Evolutionary conservation across 1,140 invertebrate species (phyloP), one percentile per base, ranked within the genome.

Genomic region (Panulirus ornatus): DNA sequence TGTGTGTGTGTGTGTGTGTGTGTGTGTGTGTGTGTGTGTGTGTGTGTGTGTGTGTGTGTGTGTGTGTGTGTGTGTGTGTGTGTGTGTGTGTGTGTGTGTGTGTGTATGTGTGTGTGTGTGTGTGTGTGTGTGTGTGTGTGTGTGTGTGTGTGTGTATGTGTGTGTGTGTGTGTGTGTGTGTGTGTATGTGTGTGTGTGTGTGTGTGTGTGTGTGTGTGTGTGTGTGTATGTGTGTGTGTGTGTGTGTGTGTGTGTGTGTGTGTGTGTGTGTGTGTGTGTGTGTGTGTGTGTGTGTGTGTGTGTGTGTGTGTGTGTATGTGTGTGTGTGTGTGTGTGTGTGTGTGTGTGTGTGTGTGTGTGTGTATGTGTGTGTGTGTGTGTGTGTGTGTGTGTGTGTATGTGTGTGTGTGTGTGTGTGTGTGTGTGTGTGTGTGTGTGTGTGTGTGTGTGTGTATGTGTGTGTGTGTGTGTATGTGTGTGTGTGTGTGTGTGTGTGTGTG

Each of bases 121-220:
- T 73, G 27, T 73, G 27, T 73, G 27, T 73, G 27, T 73, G 27
- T 73, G 27, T 73, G 27, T 73, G 30, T 73, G 27, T 73, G 27
- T 73, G 27, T 73, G 27, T 73, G 27, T 73, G 27, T 73, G 30
- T 73, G 27, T 73, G 27, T 73, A 73, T 73, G 27, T 73, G 27
- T 73, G 27, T 73, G 30, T 73, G 27, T 73, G 27, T 73, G 27
- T 73, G 27, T 73, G 27, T 73, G 27, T 36, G 27, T 73, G 27
- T 73, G 27, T 73, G 27, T 73, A 73, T 73, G 27, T 73, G 27
- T 73, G 27, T 73, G 27, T 73, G 27, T 73, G 27, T 73, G 27
- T 73, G 27, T 73, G 27, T 73, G 30, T 73, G 30, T 73, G 30
- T 73, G 30, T 73, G 30, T 73, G 30, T 73, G 30, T 73, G 30